Evolutionary conservation across 2,888 invertebrate species (phyloP).

Genomic region (Allophyes oxyacanthae): DNA sequence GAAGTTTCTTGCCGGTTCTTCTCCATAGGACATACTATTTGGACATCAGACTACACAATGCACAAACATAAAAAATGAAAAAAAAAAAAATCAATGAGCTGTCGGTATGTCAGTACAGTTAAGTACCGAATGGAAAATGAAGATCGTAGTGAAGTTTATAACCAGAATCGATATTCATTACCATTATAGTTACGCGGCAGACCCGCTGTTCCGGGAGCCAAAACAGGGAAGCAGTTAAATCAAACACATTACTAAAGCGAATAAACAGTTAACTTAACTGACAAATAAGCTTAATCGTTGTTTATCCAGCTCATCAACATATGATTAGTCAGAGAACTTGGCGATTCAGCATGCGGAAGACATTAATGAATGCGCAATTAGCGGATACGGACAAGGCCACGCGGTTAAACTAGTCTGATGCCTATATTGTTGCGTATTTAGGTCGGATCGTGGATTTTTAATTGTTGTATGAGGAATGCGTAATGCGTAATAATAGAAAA

Average conservation of each 20-base stretch:
- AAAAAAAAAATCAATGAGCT: too few relatives aligned
- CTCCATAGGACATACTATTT: too few relatives aligned
- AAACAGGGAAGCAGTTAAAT: too few relatives aligned
- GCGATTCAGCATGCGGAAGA: conserved; percentile 42
- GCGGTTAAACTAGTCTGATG: conserved; percentile 39
- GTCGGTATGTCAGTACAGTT: too few relatives aligned
- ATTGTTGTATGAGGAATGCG: conserved; percentile 27
- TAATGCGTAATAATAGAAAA: not conserved
- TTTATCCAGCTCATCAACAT: conserved; percentile 37
- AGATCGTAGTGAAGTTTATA: too few relatives aligned
- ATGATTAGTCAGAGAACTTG: conserved; percentile 16
- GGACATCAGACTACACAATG: too few relatives aligned
- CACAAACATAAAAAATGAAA: too few relatives aligned
- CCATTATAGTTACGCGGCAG: too few relatives aligned
- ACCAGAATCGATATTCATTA: too few relatives aligned
- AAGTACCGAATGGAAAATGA: too few relatives aligned
- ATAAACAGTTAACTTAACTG: not conserved
- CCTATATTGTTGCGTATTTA: conserved; percentile 46
- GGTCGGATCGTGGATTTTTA: conserved; percentile 26
- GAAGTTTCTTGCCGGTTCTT: too few relatives aligned
- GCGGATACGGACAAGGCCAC: conserved; percentile 53
- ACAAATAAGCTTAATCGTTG: conserved; percentile 3
- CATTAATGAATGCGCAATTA: conserved; percentile 50
- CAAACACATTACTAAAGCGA: not conserved
- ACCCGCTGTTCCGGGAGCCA: too few relatives aligned